Evolutionary conservation across 1,140 invertebrate species (phyloP).

Genomic region (Geopemphigus sp.): DNA sequence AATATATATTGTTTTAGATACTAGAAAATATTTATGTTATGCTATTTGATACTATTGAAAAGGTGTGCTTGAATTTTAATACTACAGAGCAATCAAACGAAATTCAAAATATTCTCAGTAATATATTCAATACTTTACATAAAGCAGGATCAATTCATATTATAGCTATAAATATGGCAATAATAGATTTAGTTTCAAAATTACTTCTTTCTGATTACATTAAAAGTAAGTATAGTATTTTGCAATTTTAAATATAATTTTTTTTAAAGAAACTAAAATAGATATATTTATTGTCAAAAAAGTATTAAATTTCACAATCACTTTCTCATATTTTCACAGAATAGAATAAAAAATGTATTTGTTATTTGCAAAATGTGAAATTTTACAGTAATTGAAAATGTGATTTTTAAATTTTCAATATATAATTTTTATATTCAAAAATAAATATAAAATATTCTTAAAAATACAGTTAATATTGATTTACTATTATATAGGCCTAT

Average conservation of each 20-base stretch:
- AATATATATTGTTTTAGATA: constrained; percentile 11
- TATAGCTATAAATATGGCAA: constrained; percentile 24
- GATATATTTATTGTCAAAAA: no score
- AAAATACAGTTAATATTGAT: no score
- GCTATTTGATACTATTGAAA: constrained; percentile 25
- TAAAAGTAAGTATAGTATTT: constrained; percentile 10
- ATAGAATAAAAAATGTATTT: no score
- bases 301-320: no score
- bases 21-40: constrained; percentile 29
- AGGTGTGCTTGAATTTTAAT: constrained; percentile 5
- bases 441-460: no score
- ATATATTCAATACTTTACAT: constrained; percentile 16
- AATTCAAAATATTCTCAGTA: constrained; percentile 13
- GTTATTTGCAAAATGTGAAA: no score
- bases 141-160: constrained; percentile 24
- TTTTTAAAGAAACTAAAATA: no score
- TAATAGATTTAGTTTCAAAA: constrained; percentile 32
- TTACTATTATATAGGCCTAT: no score
- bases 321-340: no score
- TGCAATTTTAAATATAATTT: neutral
- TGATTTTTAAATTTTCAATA: no score
- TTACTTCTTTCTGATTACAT: constrained; percentile 25
- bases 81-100: constrained; percentile 3
- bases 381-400: no score
- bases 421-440: no score